phyloP scores from a whole-genome alignment of 2,113 vertebrate species.

The Labrus mixtus region DNA sequence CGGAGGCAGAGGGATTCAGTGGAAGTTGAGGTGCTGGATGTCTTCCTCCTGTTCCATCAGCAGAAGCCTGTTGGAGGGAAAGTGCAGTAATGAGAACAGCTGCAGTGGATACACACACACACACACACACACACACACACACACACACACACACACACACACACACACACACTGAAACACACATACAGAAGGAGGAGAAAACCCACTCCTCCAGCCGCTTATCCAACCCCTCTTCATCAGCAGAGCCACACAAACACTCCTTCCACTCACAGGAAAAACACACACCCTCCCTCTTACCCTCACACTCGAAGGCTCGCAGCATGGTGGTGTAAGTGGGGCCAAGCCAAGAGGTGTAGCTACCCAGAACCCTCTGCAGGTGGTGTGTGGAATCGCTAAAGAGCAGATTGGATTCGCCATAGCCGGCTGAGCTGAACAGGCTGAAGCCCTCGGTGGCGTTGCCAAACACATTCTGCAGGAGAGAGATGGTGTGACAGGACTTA shows the following conservation, averaged over 20 bases:
- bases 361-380: constrained; percentile 84
- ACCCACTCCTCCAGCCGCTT: constrained; percentile 70
- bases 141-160: neutral
- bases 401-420: constrained; percentile 79
- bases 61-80: constrained; percentile 81
- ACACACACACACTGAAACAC: constrained; percentile 15
- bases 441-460: constrained; percentile 80
- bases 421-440: constrained; percentile 82
- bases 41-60: constrained; percentile 76
- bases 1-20: constrained; percentile 48
- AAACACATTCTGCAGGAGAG: constrained; percentile 77
- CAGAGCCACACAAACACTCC: constrained; percentile 39
- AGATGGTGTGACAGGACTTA: constrained; percentile 47
- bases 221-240: constrained; percentile 31
- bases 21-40: constrained; percentile 55
- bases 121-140: constrained; percentile 24
- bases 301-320: constrained; percentile 86
- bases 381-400: constrained; percentile 84
- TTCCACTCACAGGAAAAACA: constrained; percentile 10
- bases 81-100: constrained; percentile 68
- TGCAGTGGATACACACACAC: constrained; percentile 36
- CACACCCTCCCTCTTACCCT: constrained; percentile 75
- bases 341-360: constrained; percentile 84
- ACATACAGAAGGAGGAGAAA: constrained; percentile 9
- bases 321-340: constrained; percentile 81